Conservation (phyloP, 2,888 invertebrate genomes). For the Villa cingulata region DNA sequence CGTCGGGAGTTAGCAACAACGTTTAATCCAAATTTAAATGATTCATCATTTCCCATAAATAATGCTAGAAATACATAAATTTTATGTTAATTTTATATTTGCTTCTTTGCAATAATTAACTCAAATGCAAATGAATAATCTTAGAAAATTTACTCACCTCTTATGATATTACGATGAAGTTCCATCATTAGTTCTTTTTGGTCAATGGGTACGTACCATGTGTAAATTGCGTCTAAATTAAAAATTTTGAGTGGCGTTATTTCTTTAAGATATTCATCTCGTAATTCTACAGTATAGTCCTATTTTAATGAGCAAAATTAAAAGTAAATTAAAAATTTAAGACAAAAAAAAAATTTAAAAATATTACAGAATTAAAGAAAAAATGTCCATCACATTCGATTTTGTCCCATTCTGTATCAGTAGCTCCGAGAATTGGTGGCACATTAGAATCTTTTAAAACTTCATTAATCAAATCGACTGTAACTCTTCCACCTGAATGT, state of each 20-base stretch:
- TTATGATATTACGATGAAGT: too few species aligned
- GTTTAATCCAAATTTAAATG: constrained; percentile 20
- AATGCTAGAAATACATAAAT: constrained; percentile 18
- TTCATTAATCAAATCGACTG: constrained; percentile 33
- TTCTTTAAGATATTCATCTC: constrained; percentile 32
- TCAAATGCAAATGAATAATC: too few species aligned
- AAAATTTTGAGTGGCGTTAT: constrained; percentile 20
- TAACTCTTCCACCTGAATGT: constrained; percentile 31
- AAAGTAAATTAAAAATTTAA: neutral
- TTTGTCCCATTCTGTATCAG: constrained; percentile 32
- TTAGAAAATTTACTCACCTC: constrained; percentile 16
- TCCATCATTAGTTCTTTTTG: constrained; percentile 3
- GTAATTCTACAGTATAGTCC: constrained; percentile 31
- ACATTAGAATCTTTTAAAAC: constrained; percentile 33
- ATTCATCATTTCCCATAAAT: constrained; percentile 23
- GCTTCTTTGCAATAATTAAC: too few species aligned
- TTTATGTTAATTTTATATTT: too few species aligned
- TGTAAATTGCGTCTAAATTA: constrained; percentile 22
- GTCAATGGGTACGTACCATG: constrained; percentile 28
- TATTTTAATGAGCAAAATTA: constrained; percentile 6
- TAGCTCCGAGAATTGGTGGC: constrained; percentile 31
- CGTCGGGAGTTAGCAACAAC: constrained; percentile 26
- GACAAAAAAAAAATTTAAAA: neutral
- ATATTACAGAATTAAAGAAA: constrained; percentile 25
- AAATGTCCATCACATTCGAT: constrained; percentile 30